These are phyloP conservation scores for Sclerodermus sp. DNA, from an alignment of 2,888 invertebrate genomes.

Conservation along the genomic window DNA sequence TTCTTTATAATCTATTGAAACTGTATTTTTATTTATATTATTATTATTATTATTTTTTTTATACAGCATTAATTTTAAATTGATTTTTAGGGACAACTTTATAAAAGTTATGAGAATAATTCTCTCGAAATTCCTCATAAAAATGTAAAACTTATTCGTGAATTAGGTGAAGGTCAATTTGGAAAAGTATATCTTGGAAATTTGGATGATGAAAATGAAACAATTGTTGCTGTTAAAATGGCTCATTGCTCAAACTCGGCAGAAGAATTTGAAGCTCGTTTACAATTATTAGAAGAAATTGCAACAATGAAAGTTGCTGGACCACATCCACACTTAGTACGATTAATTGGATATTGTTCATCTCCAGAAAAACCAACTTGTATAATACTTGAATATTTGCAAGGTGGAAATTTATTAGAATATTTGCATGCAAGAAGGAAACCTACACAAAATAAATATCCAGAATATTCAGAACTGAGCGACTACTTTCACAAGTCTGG, in stretches of 20 bases:
- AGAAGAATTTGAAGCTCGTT: conserved; percentile 47
- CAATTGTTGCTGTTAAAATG: conserved; percentile 46
- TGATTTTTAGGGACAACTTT: conserved; percentile 24
- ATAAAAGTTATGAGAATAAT: conserved; percentile 48
- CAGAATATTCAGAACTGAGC: background rate
- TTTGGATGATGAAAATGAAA: conserved; percentile 56
- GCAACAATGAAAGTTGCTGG: conserved; percentile 77
- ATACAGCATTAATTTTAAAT: background rate
- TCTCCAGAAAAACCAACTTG: conserved; percentile 66
- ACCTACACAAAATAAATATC: background rate
- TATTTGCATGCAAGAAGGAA: conserved; percentile 58
- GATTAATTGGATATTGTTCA: conserved; percentile 75
- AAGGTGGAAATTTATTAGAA: conserved; percentile 73
- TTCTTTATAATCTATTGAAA: too few species aligned
- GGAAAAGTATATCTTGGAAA: conserved; percentile 72
- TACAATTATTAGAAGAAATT: conserved; percentile 78
- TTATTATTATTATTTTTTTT: background rate
- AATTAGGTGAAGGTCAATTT: conserved; percentile 77
- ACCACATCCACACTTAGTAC: conserved; percentile 74
- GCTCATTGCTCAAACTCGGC: conserved; percentile 37
- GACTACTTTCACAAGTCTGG: conserved; percentile 5
- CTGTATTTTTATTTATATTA: background rate
- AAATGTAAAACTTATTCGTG: conserved; percentile 59
- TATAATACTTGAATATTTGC: conserved; percentile 78
- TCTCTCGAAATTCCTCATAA: conserved; percentile 60